Conservation (phyloP, 2,888 invertebrate genomes). For the Resseliella maxima region DNA sequence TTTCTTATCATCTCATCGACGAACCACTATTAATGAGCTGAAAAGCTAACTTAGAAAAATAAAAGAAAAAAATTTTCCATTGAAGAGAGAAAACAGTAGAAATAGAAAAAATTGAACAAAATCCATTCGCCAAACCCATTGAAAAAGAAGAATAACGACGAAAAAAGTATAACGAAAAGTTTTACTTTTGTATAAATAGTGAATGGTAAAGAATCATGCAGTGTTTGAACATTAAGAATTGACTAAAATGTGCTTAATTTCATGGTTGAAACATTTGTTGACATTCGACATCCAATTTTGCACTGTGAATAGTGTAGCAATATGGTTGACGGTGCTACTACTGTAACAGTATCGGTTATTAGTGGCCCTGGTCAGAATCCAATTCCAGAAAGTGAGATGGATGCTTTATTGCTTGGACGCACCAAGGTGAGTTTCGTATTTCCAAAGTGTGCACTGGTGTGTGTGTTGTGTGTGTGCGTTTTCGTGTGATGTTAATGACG, state of each 20-base stretch:
- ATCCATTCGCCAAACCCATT: too few relatives aligned
- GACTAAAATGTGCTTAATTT: constrained; percentile 3
- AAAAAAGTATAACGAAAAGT: too few relatives aligned
- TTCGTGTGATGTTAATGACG: not conserved
- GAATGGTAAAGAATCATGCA: not conserved
- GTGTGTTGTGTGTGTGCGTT: not conserved
- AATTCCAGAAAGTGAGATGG: constrained; percentile 79
- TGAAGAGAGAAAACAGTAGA: too few relatives aligned
- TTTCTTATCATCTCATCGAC: not conserved
- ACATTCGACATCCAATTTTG: not conserved
- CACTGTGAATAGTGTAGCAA: constrained; percentile 4
- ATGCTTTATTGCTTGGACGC: constrained; percentile 79
- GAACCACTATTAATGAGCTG: not conserved
- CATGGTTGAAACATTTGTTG: constrained; percentile 16
- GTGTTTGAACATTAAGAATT: not conserved
- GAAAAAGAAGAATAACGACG: too few relatives aligned
- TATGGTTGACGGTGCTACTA: constrained; percentile 66
- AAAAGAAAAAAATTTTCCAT: not conserved
- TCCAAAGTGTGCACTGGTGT: not conserved
- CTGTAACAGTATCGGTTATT: constrained; percentile 71
- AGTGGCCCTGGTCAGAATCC: constrained; percentile 63
- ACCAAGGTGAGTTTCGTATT: constrained; percentile 76
- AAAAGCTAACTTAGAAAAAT: not conserved
- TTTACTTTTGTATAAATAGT: not conserved
- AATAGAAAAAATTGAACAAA: not conserved